phyloP scores from a whole-genome alignment of 2,888 invertebrate genomes.

The Andrena minutula region DNA sequence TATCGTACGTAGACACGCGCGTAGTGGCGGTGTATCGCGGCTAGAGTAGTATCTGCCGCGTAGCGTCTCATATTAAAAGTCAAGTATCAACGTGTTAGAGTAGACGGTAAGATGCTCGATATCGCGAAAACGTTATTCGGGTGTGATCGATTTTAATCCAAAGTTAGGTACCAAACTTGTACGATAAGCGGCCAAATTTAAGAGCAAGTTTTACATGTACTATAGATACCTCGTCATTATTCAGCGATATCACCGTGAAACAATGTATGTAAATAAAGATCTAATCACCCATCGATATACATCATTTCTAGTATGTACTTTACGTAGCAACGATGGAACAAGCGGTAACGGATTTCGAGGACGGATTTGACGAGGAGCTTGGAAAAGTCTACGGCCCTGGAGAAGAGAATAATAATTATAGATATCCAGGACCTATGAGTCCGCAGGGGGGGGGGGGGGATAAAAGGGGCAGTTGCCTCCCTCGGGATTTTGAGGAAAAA shows the following conservation, averaged over 20 bases:
- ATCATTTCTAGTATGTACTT: not conserved
- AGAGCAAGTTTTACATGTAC: constrained; percentile 80
- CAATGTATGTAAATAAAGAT: constrained; percentile 82
- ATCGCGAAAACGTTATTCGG: constrained; percentile 30
- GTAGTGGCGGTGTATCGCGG: constrained; percentile 27
- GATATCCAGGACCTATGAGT: not conserved
- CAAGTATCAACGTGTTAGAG: constrained; percentile 65
- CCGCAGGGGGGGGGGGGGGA: too few species aligned
- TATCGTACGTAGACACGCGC: constrained; percentile 6
- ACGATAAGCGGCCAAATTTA: constrained; percentile 80
- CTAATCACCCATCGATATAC: constrained; percentile 58
- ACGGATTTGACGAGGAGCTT: not conserved
- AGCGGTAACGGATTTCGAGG: not conserved
- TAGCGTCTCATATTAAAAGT: constrained; percentile 55
- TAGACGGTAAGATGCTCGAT: constrained; percentile 34
- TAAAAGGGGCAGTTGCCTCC: too few species aligned
- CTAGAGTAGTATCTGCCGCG: constrained; percentile 6
- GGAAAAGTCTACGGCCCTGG: not conserved
- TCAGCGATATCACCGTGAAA: constrained; percentile 79
- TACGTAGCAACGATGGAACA: too few species aligned
- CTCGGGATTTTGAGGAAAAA: too few species aligned
- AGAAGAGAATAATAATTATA: not conserved
- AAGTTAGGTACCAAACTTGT: constrained; percentile 77
- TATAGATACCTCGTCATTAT: constrained; percentile 79
- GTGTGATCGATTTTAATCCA: constrained; percentile 64